phyloP scores from a whole-genome alignment of 2,797 vertebrate species.

The Streptopelia turtur region DNA sequence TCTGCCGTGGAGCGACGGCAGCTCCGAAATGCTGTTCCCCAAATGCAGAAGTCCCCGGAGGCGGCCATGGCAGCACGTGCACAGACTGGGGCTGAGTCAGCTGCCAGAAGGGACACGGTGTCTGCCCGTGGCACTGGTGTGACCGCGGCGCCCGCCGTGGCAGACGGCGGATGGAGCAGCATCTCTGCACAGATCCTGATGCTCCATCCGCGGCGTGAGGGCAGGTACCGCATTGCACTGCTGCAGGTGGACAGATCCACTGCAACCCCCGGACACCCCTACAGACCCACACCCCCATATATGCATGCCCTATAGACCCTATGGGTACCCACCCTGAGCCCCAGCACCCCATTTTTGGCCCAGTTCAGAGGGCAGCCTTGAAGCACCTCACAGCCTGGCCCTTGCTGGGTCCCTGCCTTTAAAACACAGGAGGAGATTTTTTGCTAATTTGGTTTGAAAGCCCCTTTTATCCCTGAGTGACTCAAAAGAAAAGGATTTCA shows the following conservation, averaged over 20 bases:
- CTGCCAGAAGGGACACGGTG: fast-evolving
- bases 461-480: not conserved
- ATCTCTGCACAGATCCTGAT: not conserved
- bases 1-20: not conserved
- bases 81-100: not conserved
- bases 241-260: not conserved
- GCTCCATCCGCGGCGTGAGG: fast-evolving
- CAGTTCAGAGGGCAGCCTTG: too few species aligned
- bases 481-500: not conserved
- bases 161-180: fast-evolving
- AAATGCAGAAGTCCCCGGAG: not conserved
- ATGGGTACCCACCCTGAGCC: not conserved
- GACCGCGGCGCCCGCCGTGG: fast-evolving
- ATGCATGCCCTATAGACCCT: too few species aligned
- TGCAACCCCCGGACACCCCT: not conserved
- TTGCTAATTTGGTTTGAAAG: constrained; percentile 21
- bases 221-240: not conserved
- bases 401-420: not conserved
- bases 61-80: not conserved
- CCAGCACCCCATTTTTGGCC: not conserved
- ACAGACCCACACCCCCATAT: not conserved
- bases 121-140: fast-evolving
- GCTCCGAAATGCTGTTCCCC: too few species aligned
- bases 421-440: not conserved
- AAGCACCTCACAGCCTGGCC: not conserved